Base-by-base conservation (phyloP, 2,797 vertebrate species). In the Hoplostethus atlanticus region DNA sequence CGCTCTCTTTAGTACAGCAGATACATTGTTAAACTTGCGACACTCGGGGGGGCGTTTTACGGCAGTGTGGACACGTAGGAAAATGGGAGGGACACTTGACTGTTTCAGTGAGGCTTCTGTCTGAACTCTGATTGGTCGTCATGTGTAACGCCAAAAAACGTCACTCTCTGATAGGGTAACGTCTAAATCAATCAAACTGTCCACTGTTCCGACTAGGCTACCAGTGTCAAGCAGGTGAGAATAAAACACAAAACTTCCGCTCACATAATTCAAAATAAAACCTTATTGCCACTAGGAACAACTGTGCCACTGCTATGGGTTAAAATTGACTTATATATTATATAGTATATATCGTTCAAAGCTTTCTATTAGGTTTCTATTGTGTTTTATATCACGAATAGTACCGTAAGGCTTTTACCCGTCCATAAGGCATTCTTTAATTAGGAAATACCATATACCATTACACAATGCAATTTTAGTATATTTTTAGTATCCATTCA, bases 21-120 rank as follows among this genome's bases (percentile, higher is more conserved):
- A 3, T 1, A 0, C 17, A 6, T 40, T 57, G 42, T 73, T 21
- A 10, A 0, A 0, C 56, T 68, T 57, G 55, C 93, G 91, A 94
- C 93, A 88, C 36, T 54, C 1, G 0, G 0, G 0, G 0, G 0
- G 0, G 0, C 5, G 6, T 15, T 94, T 92, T 92, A 72, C 94
- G 93, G 90, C 86, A 91, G 25, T 91, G 81, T 89, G 93, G 94
- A 96, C 94, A 96, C 94, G 95, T 95, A 80, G 90, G 71, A 91
- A 76, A 30, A 64, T 12, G 38, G 89, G 84, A 60, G 84, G 78
- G 28, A 3, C 11, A 0, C 47, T 44, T 11, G 6, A 5, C 52
- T 13, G 52, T 75, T 56, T 10, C 3, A 0, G 0, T 0, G 7
- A 3, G 7, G 21, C 16, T 21, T 48, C 13, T 0, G 53, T 30